phyloP scores from a whole-genome alignment of 2,113 vertebrate species.

The Phylloscopus whistleri region DNA sequence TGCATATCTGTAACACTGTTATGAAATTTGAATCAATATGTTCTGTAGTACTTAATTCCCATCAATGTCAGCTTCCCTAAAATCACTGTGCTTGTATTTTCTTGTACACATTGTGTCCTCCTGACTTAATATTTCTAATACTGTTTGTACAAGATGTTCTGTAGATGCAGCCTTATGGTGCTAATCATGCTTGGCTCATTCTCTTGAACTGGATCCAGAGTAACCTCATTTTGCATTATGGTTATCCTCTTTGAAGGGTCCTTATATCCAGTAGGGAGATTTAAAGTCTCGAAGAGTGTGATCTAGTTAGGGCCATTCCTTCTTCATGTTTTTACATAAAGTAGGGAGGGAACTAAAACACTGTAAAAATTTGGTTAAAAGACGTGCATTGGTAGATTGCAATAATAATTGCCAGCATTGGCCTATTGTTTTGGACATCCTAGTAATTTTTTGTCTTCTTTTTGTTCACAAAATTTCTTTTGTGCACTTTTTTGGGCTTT shows the following conservation, averaged over 20 bases:
- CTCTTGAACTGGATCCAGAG: conserved; percentile 39
- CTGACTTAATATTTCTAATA: conserved; percentile 46
- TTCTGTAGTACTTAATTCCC: neutral
- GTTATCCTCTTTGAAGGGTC: neutral
- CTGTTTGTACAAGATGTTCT: conserved; percentile 40
- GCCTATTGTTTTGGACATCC: neutral
- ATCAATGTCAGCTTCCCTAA: conserved; percentile 42
- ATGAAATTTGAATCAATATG: neutral
- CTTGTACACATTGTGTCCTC: neutral
- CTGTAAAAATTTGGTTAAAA: neutral
- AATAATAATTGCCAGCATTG: neutral
- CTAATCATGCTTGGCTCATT: conserved; percentile 22
- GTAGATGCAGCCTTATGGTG: conserved; percentile 36
- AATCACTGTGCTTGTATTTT: conserved; percentile 52
- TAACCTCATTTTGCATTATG: neutral
- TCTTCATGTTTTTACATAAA: neutral
- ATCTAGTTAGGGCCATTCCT: neutral
- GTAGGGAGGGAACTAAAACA: neutral
- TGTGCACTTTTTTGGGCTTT: neutral
- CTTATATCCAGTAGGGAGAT: neutral
- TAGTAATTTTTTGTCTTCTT: neutral
- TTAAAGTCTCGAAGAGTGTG: neutral
- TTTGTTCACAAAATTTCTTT: neutral
- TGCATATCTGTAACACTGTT: neutral
- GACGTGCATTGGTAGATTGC: neutral